These are phyloP conservation scores for Hyppa rectilinea DNA, from an alignment of 2,888 invertebrate genomes.

Conservation along the genomic window DNA sequence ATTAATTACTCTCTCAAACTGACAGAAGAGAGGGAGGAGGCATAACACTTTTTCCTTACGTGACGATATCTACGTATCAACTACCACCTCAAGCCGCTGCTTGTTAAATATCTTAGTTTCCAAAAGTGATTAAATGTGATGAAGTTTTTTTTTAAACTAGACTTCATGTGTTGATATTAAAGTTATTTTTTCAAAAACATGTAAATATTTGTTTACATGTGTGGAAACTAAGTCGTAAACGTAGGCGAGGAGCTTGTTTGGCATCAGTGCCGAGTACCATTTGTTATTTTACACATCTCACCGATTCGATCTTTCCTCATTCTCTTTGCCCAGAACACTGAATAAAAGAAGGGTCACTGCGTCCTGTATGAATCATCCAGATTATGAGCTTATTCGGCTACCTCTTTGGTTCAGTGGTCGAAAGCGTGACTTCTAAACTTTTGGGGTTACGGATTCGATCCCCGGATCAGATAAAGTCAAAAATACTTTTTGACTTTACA, in stretches of 20 bases:
- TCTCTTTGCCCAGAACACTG: slow-evolving; percentile 28
- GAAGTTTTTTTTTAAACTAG: not conserved
- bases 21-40: no score
- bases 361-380: slow-evolving; percentile 40
- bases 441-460: not conserved
- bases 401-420: not conserved
- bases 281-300: slow-evolving; percentile 35
- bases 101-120: no score
- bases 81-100: no score
- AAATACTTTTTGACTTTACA: not conserved
- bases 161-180: not conserved
- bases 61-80: no score
- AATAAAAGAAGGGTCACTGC: slow-evolving; percentile 27
- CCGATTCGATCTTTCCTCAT: slow-evolving; percentile 16
- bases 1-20: no score
- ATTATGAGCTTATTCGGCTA: slow-evolving; percentile 27
- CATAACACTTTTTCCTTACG: no score
- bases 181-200: not conserved
- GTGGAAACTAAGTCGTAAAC: not conserved
- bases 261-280: not conserved
- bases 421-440: not conserved
- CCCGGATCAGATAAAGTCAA: accelerated
- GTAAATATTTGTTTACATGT: not conserved
- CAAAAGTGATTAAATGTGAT: not conserved
- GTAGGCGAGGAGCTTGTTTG: not conserved